A percentile compares a stretch with the other conserved stretches of the same genome.
phyloP scores from a whole-genome alignment of 2,113 vertebrate species.

The Chamaetylas fuelleborni region DNA sequence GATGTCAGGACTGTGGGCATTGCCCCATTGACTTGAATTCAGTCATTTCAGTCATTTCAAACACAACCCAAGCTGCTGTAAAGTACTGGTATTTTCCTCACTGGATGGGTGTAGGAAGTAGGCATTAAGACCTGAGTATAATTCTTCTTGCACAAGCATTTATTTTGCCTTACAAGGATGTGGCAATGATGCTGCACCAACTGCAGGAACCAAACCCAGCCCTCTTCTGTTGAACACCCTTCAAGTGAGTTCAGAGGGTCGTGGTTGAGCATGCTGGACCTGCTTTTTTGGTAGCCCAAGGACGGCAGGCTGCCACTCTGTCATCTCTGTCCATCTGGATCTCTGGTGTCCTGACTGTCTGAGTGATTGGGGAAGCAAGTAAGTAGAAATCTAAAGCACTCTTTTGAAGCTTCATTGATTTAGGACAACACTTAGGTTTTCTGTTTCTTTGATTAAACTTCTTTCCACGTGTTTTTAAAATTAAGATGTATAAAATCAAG shows the following conservation, averaged over 20 bases:
- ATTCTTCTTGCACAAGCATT: neutral
- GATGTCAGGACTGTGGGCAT: neutral
- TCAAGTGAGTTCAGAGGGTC: neutral
- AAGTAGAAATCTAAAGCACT: neutral
- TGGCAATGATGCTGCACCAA: neutral
- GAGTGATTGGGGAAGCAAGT: neutral
- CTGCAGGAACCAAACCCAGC: neutral
- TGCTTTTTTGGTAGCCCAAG: neutral
- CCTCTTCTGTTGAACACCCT: neutral
- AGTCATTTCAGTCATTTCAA: neutral
- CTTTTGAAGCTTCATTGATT: neutral
- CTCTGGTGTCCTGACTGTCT: neutral
- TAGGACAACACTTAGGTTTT: neutral
- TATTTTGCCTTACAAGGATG: neutral
- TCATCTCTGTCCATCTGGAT: neutral
- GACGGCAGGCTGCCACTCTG: rapidly evolving
- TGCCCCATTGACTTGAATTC: neutral
- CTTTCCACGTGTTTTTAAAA: neutral
- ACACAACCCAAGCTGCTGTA: neutral
- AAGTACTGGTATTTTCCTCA: neutral
- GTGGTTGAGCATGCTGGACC: rapidly evolving
- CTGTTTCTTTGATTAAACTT: neutral
- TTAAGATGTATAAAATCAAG: neutral
- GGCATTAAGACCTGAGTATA: neutral
- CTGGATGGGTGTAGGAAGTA: neutral